phyloP scores from a whole-genome alignment of 2,113 vertebrate species.

The Strix aluco region DNA sequence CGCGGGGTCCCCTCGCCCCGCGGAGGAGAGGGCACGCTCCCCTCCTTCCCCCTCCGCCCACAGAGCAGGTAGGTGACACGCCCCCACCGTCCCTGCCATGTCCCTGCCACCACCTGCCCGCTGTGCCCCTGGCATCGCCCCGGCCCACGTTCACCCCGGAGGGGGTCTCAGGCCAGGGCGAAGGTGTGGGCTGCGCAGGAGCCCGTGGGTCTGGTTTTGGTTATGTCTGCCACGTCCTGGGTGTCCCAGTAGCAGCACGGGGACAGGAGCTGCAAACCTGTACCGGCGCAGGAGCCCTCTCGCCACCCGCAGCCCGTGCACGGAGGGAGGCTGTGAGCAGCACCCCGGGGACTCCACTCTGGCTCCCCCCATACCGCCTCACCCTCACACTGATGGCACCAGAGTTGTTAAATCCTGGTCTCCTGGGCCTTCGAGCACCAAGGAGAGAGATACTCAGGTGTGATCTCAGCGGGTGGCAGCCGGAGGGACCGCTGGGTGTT shows the following conservation, averaged over 20 bases:
- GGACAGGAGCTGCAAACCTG: neutral
- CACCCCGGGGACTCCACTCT: accelerated
- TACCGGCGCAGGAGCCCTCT: accelerated
- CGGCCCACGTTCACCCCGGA: no score
- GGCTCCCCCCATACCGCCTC: accelerated
- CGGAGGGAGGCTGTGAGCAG: neutral
- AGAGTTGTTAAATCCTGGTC: neutral
- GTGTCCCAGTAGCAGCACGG: neutral
- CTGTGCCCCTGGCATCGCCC: neutral
- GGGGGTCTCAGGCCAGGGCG: accelerated
- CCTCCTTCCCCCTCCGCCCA: neutral
- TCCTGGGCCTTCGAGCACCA: neutral
- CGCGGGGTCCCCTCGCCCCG: neutral
- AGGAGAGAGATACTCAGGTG: neutral
- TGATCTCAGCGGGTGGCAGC: neutral
- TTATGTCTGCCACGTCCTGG: accelerated
- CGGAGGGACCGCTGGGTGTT: neutral
- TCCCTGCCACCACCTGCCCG: neutral
- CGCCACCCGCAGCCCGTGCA: neutral
- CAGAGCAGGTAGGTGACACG: neutral
- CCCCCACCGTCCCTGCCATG: neutral
- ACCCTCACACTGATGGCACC: neutral
- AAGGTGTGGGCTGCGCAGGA: neutral
- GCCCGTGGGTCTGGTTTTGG: accelerated
- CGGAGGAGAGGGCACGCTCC: neutral